Conservation (phyloP, 2,888 invertebrate genomes). For the Vanessa cardui region DNA sequence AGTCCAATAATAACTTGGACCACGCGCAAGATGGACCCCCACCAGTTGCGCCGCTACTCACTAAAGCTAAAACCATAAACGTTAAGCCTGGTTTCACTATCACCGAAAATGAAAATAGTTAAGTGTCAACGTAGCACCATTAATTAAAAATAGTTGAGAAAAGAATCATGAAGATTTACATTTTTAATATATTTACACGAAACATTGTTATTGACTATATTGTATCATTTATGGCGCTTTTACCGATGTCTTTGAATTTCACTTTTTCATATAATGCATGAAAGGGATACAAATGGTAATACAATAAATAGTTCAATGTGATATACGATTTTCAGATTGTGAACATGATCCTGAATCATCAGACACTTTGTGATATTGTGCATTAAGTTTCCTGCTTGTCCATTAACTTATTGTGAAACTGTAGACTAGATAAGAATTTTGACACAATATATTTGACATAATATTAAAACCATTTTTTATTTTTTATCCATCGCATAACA, state of each 20-base stretch:
- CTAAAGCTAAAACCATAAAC: conserved; percentile 62
- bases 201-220: not conserved
- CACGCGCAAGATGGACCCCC: conserved; percentile 39
- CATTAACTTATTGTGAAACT: conserved; percentile 27
- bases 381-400: conserved; percentile 36
- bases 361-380: conserved; percentile 42
- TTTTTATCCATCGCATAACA: not conserved
- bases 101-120: conserved; percentile 47
- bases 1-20: conserved; percentile 51
- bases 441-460: conserved; percentile 41
- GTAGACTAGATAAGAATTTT: conserved; percentile 40
- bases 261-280: conserved; percentile 1
- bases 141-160: too few relatives aligned
- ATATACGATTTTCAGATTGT: conserved; percentile 48
- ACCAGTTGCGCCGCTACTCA: conserved; percentile 55
- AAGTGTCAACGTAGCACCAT: not conserved
- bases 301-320: conserved; percentile 24
- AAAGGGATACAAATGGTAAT: not conserved
- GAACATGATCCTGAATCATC: conserved; percentile 42
- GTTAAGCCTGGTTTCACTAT: conserved; percentile 71
- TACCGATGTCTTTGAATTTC: not conserved
- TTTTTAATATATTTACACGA: not conserved
- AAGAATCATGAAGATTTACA: not conserved
- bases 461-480: conserved; percentile 20
- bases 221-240: not conserved